phyloP scores from a whole-genome alignment of 2,113 vertebrate species.

The Sander lucioperca region DNA sequence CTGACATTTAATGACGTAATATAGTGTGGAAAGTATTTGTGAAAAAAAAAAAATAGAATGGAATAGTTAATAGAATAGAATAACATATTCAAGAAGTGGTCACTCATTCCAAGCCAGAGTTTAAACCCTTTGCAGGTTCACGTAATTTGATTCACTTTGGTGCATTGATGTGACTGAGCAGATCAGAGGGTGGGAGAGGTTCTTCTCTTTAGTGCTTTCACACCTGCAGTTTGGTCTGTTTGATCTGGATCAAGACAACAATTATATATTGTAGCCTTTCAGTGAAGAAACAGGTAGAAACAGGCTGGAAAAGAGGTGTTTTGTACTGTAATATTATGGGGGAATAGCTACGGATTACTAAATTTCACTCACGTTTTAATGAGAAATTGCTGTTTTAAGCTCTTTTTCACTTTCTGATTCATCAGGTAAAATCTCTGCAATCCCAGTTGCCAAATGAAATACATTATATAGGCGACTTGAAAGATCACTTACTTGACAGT shows the following conservation, averaged over 20 bases:
- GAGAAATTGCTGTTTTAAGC: neutral
- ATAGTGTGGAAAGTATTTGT: neutral
- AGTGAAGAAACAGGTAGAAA: neutral
- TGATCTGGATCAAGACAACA: neutral
- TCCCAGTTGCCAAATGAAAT: too few relatives aligned
- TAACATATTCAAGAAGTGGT: neutral
- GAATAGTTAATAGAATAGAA: too few relatives aligned
- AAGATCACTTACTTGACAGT: neutral
- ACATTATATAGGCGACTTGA: neutral
- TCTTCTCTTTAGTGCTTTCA: neutral
- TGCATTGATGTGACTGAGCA: neutral
- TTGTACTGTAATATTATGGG: neutral
- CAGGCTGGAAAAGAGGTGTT: neutral
- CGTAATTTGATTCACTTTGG: neutral
- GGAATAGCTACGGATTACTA: neutral
- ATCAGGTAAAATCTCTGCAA: neutral
- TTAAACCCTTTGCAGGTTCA: neutral
- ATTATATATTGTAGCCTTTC: neutral
- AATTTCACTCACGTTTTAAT: neutral
- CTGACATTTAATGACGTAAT: neutral
- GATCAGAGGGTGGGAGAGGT: neutral
- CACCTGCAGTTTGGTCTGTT: slow-evolving; percentile 9
- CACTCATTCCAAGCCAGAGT: neutral
- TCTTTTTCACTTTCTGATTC: neutral
- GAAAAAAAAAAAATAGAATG: too few relatives aligned